Evolutionary conservation across 2,113 vertebrate genomes (phyloP).

Genomic region (Calyptommatus sinebrachiatus): DNA sequence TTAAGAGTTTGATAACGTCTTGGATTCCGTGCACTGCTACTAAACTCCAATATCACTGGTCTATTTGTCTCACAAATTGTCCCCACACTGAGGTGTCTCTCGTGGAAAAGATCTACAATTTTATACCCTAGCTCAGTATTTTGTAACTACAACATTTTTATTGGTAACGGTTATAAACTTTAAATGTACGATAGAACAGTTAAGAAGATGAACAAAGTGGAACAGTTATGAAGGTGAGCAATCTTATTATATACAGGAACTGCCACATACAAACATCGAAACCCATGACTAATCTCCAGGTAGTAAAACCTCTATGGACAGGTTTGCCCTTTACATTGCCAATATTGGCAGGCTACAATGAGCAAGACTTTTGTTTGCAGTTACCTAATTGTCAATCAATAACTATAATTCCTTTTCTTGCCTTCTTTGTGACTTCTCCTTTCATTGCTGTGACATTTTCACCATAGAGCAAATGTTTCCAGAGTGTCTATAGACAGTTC

Average conservation of each 20-base stretch:
- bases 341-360: constrained; percentile 7
- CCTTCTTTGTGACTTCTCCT: not conserved
- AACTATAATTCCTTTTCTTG: constrained; percentile 25
- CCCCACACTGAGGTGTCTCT: too few relatives aligned
- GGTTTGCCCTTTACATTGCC: constrained; percentile 9
- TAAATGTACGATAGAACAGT: not conserved
- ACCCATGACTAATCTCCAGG: not conserved
- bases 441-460: constrained; percentile 25
- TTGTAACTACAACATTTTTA: not conserved
- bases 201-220: not conserved
- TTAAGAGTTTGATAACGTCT: too few relatives aligned
- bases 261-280: not conserved
- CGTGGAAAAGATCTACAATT: too few relatives aligned
- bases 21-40: too few relatives aligned
- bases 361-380: constrained; percentile 31
- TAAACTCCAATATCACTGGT: too few relatives aligned
- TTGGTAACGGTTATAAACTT: too few relatives aligned
- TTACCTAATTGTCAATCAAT: constrained; percentile 36
- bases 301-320: constrained; percentile 14
- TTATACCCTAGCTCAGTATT: not conserved
- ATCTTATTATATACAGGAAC: not conserved
- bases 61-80: too few relatives aligned
- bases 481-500: constrained; percentile 4
- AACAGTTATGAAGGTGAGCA: not conserved
- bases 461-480: constrained; percentile 11